These are phyloP conservation scores for Rallus crepitans DNA, from an alignment of 2,797 vertebrate genomes.

Conservation along the genomic window DNA sequence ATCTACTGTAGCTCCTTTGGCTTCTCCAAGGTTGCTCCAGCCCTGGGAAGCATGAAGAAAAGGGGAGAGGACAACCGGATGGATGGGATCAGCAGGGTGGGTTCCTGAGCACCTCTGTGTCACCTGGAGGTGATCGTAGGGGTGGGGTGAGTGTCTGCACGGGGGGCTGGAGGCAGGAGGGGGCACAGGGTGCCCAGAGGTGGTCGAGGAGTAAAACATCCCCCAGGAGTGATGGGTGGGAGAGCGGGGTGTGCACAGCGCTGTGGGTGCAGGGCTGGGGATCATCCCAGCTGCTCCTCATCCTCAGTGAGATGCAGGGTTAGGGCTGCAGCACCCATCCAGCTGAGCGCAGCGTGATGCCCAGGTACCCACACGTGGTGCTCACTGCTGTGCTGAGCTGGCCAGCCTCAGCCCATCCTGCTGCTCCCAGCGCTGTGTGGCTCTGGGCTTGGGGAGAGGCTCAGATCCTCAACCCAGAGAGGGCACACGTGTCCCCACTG, in stretches of 20 bases:
- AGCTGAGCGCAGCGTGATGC: background rate
- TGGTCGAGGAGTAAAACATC: background rate
- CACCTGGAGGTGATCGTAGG: background rate
- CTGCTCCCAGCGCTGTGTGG: background rate
- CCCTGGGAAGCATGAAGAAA: background rate
- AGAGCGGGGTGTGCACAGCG: background rate
- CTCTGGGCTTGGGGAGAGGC: background rate
- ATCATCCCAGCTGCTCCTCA: background rate
- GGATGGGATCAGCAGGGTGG: background rate
- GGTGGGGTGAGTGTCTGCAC: accelerated
- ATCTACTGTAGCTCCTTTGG: background rate
- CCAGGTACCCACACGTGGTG: accelerated
- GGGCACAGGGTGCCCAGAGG: background rate
- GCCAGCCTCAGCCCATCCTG: background rate
- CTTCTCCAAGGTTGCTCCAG: background rate
- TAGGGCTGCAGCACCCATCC: accelerated
- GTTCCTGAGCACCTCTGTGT: background rate
- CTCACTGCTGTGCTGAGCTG: background rate
- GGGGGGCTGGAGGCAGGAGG: background rate
- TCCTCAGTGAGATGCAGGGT: background rate
- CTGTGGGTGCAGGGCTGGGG: background rate
- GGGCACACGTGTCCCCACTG: background rate
- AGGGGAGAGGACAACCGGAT: background rate
- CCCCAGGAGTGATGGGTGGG: accelerated
- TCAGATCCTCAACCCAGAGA: background rate